Evolutionary conservation across 2,888 invertebrate genomes (phyloP), one percentile per base, ranked within the genome.

Genomic region (Andricus curvator): DNA sequence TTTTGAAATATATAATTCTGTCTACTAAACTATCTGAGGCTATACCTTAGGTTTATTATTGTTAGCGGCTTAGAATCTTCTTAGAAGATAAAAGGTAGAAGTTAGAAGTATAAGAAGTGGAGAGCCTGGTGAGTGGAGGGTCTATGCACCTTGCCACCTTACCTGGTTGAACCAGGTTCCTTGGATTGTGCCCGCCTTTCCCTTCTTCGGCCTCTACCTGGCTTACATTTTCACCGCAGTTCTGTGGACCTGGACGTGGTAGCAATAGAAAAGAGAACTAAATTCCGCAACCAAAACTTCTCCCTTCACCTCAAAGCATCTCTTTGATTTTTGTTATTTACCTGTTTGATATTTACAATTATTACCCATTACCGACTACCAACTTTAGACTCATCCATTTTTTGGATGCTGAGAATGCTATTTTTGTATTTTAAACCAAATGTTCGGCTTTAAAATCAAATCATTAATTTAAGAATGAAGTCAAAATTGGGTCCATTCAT

Each of bases 201-300:
- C 91, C 89, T 89, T 89, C 89, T 88, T 88, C 85, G 85, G 82
- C 78, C 81, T 83, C 86, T 86, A 87, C 87, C 88, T 87, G 87
- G 60, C 84, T 86, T 85, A 84, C 82, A 83, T 86, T 84, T 86
- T 85, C 85, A 83, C 78, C 78, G 79, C 81, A 82, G 81, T 79
- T 81, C 80, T 77, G 66, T 80, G 80, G 77, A 78, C 68, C 17
- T 48, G 48, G 48, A n/a, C 6, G 74, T 64, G 60, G 66, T 44
- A 62, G n/a, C n/a, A 51, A 41, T n/a, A 65, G 44, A 76, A 41
- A 25, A 37, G 17, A 77, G 17, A 48, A 48, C 5, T n/a, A 6
- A 62, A 62, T 74, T 60, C 64, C n/a, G n/a, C 15, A 2, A 44
- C 8, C 62, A 78, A 78, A 44, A 62, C 17, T 48, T 48, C 48